phyloP scores from a whole-genome alignment of 2,113 vertebrate genomes.

The Tachysurus vachellii region DNA sequence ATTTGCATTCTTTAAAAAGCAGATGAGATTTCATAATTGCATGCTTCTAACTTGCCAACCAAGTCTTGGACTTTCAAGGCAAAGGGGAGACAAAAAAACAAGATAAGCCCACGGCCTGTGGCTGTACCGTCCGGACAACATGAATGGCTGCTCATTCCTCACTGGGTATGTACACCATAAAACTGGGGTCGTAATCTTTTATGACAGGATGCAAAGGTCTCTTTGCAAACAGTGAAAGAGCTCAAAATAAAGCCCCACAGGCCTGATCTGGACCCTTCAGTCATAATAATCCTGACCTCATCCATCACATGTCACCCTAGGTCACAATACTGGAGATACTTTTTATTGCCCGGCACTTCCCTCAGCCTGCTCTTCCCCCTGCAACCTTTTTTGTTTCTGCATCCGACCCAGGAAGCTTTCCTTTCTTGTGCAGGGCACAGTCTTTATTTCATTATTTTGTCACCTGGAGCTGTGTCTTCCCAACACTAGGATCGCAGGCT shows the following conservation, averaged over 20 bases:
- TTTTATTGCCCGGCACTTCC: slow-evolving; percentile 85
- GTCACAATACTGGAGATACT: slow-evolving; percentile 80
- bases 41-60: slow-evolving; percentile 66
- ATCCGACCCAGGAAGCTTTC: slow-evolving; percentile 77
- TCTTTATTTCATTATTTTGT: slow-evolving; percentile 79
- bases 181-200: slow-evolving; percentile 87
- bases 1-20: slow-evolving; percentile 64
- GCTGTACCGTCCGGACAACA: slow-evolving; percentile 77
- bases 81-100: slow-evolving; percentile 69
- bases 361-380: slow-evolving; percentile 72
- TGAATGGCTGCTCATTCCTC: slow-evolving; percentile 84
- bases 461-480: slow-evolving; percentile 72
- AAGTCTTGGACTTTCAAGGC: slow-evolving; percentile 69
- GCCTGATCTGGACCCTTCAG: slow-evolving; percentile 82
- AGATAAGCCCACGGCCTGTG: slow-evolving; percentile 80
- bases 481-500: slow-evolving; percentile 61
- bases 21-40: slow-evolving; percentile 69
- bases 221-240: slow-evolving; percentile 86
- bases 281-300: slow-evolving; percentile 78
- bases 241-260: slow-evolving; percentile 85
- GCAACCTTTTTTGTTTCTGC: slow-evolving; percentile 75
- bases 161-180: slow-evolving; percentile 82
- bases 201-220: slow-evolving; percentile 86
- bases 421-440: slow-evolving; percentile 72
- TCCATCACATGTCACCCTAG: slow-evolving; percentile 81